A percentile compares a stretch with the other conserved stretches of the same genome.
Evolutionary conservation across 2,888 invertebrate genomes (phyloP).

Genomic region (Apodemia mormo): DNA sequence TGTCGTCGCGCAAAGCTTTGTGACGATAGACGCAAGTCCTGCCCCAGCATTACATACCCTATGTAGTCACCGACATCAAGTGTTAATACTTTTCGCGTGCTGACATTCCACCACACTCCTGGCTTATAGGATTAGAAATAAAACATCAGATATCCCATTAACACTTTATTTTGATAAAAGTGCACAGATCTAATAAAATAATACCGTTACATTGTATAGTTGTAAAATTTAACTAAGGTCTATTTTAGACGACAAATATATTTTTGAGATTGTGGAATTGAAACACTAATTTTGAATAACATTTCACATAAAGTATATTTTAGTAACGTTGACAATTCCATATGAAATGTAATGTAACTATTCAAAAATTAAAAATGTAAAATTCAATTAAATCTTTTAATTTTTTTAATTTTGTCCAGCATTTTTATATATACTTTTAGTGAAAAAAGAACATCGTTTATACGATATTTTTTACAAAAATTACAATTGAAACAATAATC

Average conservation of each 20-base stretch:
- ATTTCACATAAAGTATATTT: neutral
- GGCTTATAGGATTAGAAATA: no score
- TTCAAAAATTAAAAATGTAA: neutral
- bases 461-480: neutral
- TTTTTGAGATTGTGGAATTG: neutral
- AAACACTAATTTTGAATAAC: neutral
- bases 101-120: no score
- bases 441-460: no score
- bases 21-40: no score
- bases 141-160: no score
- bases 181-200: slow-evolving; percentile 27
- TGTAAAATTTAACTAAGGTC: neutral
- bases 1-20: no score
- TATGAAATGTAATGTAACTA: neutral
- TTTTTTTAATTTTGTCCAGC: neutral
- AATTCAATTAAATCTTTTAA: no score
- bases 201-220: slow-evolving; percentile 10
- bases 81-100: no score
- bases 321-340: neutral
- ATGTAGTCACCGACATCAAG: no score
- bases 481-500: neutral
- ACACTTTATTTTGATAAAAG: slow-evolving; percentile 22
- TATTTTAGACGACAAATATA: neutral
- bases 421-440: neutral
- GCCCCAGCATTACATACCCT: no score